Evolutionary conservation across 2,888 invertebrate genomes (phyloP).

Genomic region (Drosophila picticornis): DNA sequence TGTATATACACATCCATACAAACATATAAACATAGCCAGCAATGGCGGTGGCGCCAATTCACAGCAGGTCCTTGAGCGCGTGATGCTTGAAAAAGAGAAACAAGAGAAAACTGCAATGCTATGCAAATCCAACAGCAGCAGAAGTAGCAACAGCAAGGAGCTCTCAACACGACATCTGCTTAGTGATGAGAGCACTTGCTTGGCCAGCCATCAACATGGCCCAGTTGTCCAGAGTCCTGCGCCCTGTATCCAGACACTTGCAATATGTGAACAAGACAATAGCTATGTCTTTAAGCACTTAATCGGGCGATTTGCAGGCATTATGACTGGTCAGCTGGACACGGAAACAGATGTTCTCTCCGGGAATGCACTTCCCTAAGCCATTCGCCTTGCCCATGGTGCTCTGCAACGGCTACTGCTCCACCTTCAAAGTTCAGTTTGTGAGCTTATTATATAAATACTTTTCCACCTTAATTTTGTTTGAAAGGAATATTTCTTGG

Average conservation of each 20-base stretch:
- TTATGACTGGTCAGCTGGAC: constrained; percentile 49
- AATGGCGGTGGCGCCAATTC: constrained; percentile 58
- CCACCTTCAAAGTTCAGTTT: constrained; percentile 10
- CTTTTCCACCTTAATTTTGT: background rate
- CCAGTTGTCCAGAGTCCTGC: constrained; percentile 18
- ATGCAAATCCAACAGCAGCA: constrained; percentile 66
- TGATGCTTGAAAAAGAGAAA: constrained; percentile 33
- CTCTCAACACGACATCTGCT: constrained; percentile 61
- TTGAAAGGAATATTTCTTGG: background rate
- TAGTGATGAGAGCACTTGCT: constrained; percentile 51
- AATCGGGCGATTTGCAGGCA: constrained; percentile 79
- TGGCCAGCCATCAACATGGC: constrained; percentile 52
- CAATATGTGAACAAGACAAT: constrained; percentile 36
- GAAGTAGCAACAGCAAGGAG: constrained; percentile 46
- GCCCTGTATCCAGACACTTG: background rate
- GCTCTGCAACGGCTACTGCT: background rate
- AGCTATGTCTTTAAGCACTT: constrained; percentile 58
- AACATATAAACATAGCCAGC: constrained; percentile 12
- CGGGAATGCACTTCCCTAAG: constrained; percentile 32
- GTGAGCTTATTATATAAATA: background rate
- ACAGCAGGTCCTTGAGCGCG: constrained; percentile 62
- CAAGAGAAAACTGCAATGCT: constrained; percentile 60
- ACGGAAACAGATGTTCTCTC: constrained; percentile 25
- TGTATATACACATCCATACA: constrained; percentile 33
- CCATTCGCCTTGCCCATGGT: constrained; percentile 13